A percentile compares a stretch with the other conserved stretches of the same genome.
Evolutionary conservation across 2,797 vertebrate species (phyloP).

Genomic region (Cyprinella venusta): DNA sequence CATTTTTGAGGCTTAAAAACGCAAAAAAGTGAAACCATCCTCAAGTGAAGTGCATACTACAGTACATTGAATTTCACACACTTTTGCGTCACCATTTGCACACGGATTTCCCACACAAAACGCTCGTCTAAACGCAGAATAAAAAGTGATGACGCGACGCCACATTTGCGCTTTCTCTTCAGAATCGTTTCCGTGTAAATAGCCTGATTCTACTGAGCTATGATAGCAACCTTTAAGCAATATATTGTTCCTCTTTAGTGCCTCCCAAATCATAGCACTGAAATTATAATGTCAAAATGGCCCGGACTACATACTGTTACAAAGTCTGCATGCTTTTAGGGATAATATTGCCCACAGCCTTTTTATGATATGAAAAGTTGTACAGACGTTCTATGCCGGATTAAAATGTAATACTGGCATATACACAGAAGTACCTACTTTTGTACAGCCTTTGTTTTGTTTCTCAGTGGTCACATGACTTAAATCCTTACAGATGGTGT

Average conservation of each 20-base stretch:
- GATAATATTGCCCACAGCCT: background rate
- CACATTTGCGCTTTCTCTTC: too few relatives aligned
- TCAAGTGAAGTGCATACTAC: too few relatives aligned
- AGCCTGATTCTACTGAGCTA: background rate
- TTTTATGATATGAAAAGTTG: background rate
- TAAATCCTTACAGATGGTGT: slow-evolving; percentile 82
- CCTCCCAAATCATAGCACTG: background rate
- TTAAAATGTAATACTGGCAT: background rate
- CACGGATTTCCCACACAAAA: too few relatives aligned
- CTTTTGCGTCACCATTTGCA: too few relatives aligned
- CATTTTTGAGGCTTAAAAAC: too few relatives aligned
- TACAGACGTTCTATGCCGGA: background rate
- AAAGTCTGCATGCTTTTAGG: background rate
- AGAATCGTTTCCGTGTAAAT: too few relatives aligned
- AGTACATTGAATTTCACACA: too few relatives aligned
- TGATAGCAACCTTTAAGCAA: background rate
- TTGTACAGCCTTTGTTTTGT: slow-evolving; percentile 12
- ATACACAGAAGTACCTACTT: background rate
- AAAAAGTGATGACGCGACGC: too few relatives aligned
- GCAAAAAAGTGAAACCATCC: too few relatives aligned
- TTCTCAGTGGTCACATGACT: background rate
- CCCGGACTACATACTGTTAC: background rate
- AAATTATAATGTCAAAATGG: background rate
- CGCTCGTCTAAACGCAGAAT: too few relatives aligned
- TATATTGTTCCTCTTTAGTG: background rate